Percentiles rank a stretch among this genome's conserved stretches.
phyloP scores from a whole-genome alignment of 1,140 invertebrate species.

The Penaeus vannamei region DNA sequence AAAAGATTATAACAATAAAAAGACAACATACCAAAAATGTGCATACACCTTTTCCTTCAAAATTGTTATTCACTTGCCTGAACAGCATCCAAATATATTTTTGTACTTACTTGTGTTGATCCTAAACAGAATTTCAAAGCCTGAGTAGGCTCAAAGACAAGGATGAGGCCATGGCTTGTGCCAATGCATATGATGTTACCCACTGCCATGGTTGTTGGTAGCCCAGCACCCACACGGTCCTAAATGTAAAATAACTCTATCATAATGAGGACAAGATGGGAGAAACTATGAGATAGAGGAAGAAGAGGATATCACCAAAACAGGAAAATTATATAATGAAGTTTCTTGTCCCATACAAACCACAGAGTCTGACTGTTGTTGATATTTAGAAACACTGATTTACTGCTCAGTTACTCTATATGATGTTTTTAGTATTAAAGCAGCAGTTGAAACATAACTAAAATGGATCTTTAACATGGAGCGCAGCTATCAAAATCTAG shows the following conservation, averaged over 20 bases:
- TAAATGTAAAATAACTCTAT: constrained; percentile 71
- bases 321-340: neutral
- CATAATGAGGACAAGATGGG: neutral
- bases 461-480: no score
- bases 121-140: constrained; percentile 86
- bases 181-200: constrained; percentile 88
- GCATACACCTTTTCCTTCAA: no score
- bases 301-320: neutral
- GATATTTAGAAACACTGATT: neutral
- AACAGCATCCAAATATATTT: no score
- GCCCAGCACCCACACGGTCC: constrained; percentile 91
- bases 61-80: no score
- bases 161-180: constrained; percentile 91
- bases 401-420: neutral
- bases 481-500: no score
- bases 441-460: no score
- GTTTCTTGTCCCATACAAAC: neutral
- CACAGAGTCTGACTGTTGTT: neutral
- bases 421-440: no score
- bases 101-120: constrained; percentile 56
- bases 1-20: neutral
- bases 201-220: constrained; percentile 85
- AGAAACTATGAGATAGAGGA: constrained; percentile 1
- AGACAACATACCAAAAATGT: constrained; percentile 71
- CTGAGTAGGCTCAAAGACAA: constrained; percentile 90